phyloP scores from a whole-genome alignment of 2,797 vertebrate genomes.

The Arrhamphus sclerolepis region DNA sequence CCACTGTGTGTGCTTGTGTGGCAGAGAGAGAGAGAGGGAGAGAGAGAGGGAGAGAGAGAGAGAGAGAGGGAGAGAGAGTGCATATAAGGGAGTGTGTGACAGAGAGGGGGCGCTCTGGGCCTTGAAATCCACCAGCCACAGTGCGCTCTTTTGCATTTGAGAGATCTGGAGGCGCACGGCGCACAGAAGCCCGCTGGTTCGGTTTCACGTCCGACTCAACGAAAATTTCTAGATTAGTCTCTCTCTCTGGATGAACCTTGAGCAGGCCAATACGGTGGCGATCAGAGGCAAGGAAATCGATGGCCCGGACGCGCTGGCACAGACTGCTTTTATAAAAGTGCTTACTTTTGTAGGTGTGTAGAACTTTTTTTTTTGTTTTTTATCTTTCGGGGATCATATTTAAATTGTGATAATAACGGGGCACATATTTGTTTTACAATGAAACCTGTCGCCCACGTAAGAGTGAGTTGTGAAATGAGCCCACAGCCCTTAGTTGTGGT shows the following conservation, averaged over 20 bases:
- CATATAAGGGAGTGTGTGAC: conserved; percentile 38
- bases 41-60: background rate
- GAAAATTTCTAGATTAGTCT: conserved; percentile 12
- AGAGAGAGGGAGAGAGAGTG: background rate
- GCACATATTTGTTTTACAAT: conserved; percentile 38
- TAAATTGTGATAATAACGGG: conserved; percentile 18
- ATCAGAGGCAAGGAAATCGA: conserved; percentile 56
- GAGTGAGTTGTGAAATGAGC: conserved; percentile 59
- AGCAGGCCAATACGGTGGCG: conserved; percentile 41
- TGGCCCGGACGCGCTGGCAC: conserved; percentile 41
- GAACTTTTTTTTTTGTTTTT: conserved; percentile 28
- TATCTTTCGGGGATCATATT: background rate
- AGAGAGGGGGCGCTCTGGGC: conserved; percentile 84
- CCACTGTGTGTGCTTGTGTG: conserved; percentile 13
- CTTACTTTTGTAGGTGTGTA: conserved; percentile 65
- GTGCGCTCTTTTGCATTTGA: conserved; percentile 57
- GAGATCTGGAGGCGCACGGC: conserved; percentile 55
- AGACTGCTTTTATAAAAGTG: conserved; percentile 57
- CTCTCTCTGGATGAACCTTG: conserved; percentile 67
- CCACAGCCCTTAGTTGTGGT: conserved; percentile 57
- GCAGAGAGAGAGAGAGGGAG: background rate
- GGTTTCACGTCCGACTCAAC: conserved; percentile 60
- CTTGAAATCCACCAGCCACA: conserved; percentile 69
- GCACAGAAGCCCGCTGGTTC: conserved; percentile 48
- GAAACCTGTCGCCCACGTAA: conserved; percentile 68